Conservation (phyloP, 2,113 vertebrate genomes). For the Phylloscopus trochiloides region DNA sequence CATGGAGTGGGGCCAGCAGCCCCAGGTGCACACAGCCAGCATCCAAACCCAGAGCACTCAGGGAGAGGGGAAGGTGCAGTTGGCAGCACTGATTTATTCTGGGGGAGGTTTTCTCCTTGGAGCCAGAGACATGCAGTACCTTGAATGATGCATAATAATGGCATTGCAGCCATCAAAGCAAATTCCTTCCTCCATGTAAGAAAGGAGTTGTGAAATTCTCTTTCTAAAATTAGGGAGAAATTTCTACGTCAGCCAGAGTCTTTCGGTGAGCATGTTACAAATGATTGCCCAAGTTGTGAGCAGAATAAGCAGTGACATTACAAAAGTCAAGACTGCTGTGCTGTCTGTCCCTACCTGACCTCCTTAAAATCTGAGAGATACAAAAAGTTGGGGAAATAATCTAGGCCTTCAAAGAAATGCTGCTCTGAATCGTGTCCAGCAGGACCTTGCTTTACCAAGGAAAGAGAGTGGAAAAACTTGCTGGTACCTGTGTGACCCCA, state of each 20-base stretch:
- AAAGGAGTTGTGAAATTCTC: conserved; percentile 6
- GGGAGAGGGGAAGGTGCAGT: not conserved
- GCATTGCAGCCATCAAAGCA: not conserved
- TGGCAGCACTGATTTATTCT: not conserved
- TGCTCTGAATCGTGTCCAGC: fast-evolving
- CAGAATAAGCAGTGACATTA: conserved; percentile 55
- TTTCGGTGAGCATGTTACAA: not conserved
- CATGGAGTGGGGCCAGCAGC: fast-evolving
- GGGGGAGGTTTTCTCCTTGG: not conserved
- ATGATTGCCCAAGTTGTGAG: not conserved
- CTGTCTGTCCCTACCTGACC: conserved; percentile 38
- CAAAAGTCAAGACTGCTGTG: conserved; percentile 18
- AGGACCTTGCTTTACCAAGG: not conserved
- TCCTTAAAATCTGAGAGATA: not conserved
- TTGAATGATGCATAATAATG: not conserved
- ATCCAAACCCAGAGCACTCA: not conserved
- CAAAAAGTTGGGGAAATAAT: not conserved
- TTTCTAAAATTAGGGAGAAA: conserved; percentile 49
- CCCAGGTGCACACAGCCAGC: fast-evolving
- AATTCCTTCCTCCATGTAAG: not conserved
- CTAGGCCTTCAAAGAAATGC: not conserved
- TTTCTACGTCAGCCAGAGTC: not conserved
- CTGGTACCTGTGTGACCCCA: not conserved
- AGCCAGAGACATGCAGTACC: not conserved
- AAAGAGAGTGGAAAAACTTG: fast-evolving